These are phyloP conservation scores for Drosophila littoralis DNA, from an alignment of 1,140 invertebrate species.

Conservation along the genomic window DNA sequence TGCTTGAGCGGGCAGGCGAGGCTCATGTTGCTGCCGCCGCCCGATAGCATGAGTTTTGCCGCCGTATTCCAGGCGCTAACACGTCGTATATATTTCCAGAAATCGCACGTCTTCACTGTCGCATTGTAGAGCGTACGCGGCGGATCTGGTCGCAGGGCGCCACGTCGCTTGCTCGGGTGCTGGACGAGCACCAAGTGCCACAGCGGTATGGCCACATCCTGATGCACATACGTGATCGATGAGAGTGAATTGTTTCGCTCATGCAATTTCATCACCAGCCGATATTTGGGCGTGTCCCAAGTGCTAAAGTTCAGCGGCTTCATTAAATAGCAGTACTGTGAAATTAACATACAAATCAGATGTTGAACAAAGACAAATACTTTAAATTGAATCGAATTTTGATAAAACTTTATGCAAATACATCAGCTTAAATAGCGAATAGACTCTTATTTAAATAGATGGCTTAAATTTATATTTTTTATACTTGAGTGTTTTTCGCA, in stretches of 20 bases:
- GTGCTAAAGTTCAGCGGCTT: slow-evolving; percentile 45
- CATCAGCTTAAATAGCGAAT: no score
- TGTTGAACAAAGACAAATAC: no score
- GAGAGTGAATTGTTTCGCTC: slow-evolving; percentile 67
- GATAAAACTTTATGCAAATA: no score
- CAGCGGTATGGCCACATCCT: slow-evolving; percentile 63
- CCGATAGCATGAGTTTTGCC: slow-evolving; percentile 59
- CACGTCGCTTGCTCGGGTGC: slow-evolving; percentile 32
- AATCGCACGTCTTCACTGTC: slow-evolving; percentile 68
- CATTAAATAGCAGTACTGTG: slow-evolving; percentile 66
- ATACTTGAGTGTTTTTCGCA: no score
- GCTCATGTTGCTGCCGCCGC: slow-evolving; percentile 69
- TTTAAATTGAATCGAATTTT: no score
- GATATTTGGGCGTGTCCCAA: slow-evolving; percentile 65
- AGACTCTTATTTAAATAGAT: no score
- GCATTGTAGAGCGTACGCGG: slow-evolving; percentile 67
- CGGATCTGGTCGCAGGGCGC: slow-evolving; percentile 18
- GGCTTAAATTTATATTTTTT: no score
- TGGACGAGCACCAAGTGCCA: slow-evolving; percentile 68
- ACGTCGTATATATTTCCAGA: slow-evolving; percentile 68
- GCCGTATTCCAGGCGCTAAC: slow-evolving; percentile 69
- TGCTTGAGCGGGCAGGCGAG: slow-evolving; percentile 63
- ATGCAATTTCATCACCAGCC: slow-evolving; percentile 48
- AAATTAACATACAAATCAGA: background rate
- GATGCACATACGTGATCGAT: slow-evolving; percentile 61